Base-by-base conservation (phyloP, 2,797 vertebrate species). In the Oreochromis grahami region DNA sequence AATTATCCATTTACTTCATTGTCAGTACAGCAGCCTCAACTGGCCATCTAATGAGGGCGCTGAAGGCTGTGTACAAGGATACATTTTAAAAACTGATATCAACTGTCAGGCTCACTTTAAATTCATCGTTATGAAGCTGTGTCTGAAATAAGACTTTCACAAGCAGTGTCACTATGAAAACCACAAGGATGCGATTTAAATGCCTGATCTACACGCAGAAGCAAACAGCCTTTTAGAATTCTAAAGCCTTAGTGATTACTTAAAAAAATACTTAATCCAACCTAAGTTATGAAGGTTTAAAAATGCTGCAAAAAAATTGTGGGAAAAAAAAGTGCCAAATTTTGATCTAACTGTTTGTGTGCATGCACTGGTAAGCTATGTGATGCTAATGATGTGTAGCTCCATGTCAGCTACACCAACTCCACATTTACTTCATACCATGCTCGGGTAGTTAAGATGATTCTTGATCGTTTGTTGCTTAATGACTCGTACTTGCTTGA, bases 1-100 rank as follows among this genome's bases (percentile, higher is more conserved):
- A 24, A 84, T 58, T 4, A 24, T 83, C 21, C 19, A 58, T 88
- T 86, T 72, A 10, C 55, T 77, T 9, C 84, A 78, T 13, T 41
- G 41, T 41, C 12, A 34, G 50, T 11, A 34, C 50, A 79, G 26
- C 48, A 19, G 72, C 24, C 34, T 53, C 14, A 9, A 26, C 43
- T 43, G 43, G 41, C 52, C 21, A 41, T 79, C n/a, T 84, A 63
- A 88, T 60, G 60, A 9, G 12, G 2, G 15, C 0, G 12, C 79
- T 80, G 68, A 74, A 45, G 82, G 77, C 83, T 36, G 26, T n/a
- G 68, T 48, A 45, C 38, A 45, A 11, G 65, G 0, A 45, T 70
- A 19, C 4, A 29, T 45, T 70, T 70, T 45, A 26, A 13, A 63
- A 60, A 34, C n/a, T 1, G 11, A 7, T 70, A 77, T 63, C 21